A percentile compares a stretch with the other conserved stretches of the same genome.
phyloP scores from a whole-genome alignment of 2,113 vertebrate species.

The Taurulus bubalis region DNA sequence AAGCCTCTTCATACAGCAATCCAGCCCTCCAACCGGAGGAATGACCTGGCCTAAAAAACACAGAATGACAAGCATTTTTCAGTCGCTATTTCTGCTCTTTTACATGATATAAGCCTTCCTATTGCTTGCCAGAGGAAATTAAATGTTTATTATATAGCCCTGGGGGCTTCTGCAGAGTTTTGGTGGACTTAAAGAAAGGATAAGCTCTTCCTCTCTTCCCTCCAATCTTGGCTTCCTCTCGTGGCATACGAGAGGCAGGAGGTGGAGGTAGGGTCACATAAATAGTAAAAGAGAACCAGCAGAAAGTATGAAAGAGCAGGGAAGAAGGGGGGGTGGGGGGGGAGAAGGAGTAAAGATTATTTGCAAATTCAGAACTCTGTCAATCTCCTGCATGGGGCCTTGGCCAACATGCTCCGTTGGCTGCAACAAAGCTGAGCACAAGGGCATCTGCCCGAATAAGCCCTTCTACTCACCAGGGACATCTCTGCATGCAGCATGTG shows the following conservation, averaged over 20 bases:
- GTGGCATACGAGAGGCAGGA: slow-evolving; percentile 59
- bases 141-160: slow-evolving; percentile 84
- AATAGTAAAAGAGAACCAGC: slow-evolving; percentile 31
- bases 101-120: slow-evolving; percentile 79
- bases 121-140: slow-evolving; percentile 83
- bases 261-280: slow-evolving; percentile 61
- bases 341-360: slow-evolving; percentile 32
- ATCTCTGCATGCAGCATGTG: slow-evolving; percentile 1
- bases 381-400: slow-evolving; percentile 4
- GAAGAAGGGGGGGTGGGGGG: slow-evolving; percentile 13
- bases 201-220: slow-evolving; percentile 59
- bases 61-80: slow-evolving; percentile 70
- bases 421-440: slow-evolving; percentile 17
- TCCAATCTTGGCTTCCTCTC: slow-evolving; percentile 63
- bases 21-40: slow-evolving; percentile 32
- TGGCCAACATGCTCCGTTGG: background rate
- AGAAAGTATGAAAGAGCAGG: slow-evolving; percentile 14
- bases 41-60: slow-evolving; percentile 38
- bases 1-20: slow-evolving; percentile 24
- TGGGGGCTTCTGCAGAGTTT: slow-evolving; percentile 61
- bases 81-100: slow-evolving; percentile 66
- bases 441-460: slow-evolving; percentile 19
- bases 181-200: slow-evolving; percentile 72
- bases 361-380: slow-evolving; percentile 23
- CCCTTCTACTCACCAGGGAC: slow-evolving; percentile 12